phyloP scores from a whole-genome alignment of 2,797 vertebrate genomes.

The Rhyacichthys aspro region DNA sequence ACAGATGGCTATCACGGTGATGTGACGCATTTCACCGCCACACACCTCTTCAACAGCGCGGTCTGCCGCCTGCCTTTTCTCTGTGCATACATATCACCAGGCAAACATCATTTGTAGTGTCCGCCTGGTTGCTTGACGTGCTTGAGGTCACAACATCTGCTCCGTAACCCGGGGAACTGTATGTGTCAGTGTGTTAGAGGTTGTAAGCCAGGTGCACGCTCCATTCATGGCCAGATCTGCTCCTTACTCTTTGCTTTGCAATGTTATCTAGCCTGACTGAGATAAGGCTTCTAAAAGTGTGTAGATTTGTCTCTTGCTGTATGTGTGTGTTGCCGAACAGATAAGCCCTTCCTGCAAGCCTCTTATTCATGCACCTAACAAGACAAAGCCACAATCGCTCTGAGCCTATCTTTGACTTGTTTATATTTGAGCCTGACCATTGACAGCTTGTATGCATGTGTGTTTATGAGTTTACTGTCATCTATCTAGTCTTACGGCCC shows the following conservation, averaged over 20 bases:
- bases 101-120: constrained; percentile 18
- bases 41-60: constrained; percentile 8
- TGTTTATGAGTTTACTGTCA: constrained; percentile 21
- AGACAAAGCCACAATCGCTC: constrained; percentile 51
- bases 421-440: constrained; percentile 43
- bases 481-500: constrained; percentile 23
- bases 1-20: constrained; percentile 12
- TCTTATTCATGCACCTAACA: constrained; percentile 57
- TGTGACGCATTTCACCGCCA: neutral
- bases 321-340: constrained; percentile 40
- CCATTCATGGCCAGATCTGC: constrained; percentile 49
- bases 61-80: constrained; percentile 14
- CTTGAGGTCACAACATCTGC: constrained; percentile 44
- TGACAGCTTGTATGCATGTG: constrained; percentile 2
- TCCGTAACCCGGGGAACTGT: constrained; percentile 29
- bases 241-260: constrained; percentile 37
- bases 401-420: constrained; percentile 42
- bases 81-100: neutral
- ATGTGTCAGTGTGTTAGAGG: constrained; percentile 4
- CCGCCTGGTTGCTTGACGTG: constrained; percentile 12
- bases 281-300: constrained; percentile 56
- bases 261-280: constrained; percentile 52
- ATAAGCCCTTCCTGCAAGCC: constrained; percentile 61
- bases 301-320: constrained; percentile 2
- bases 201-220: constrained; percentile 41